Base-by-base conservation (phyloP, 2,797 vertebrate species). In the Takifugu ocellatus region DNA sequence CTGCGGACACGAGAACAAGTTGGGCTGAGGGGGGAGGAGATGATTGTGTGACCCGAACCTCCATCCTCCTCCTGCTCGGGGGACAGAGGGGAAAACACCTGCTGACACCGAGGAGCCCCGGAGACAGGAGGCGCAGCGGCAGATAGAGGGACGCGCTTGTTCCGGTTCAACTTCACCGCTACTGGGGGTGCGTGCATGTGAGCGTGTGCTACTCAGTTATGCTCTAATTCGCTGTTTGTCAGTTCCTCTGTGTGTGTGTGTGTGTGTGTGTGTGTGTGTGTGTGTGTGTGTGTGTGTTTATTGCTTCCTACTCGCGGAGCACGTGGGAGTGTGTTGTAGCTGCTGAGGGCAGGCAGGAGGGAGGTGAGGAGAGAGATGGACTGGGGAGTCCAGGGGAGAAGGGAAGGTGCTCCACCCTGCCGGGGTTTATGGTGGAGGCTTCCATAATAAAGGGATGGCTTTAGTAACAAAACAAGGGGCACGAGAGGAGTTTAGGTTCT, bases 281-380 rank as follows among this genome's bases (percentile, higher is more conserved):
- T 58, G 54, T 50, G 60, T 36, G 49, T 54, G 12, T 44, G 59
- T 17, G 27, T 33, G 43, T 59, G 61, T 82, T 49, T 75, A 49
- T 80, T 73, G 63, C 66, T 77, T 75, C 74, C 78, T 77, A 61
- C 63, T 66, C 11, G 51, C 43, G 1, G 49, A 61, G 58, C 83
- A 83, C 68, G 80, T 84, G 79, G 75, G 79, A 62, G 68, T 79
- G 78, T 75, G 78, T 73, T 71, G 59, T 24, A 77, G 69, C 69
- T 68, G 68, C 17, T 57, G 73, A 74, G 72, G 72, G 77, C 73
- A 68, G 75, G 61, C 31, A 51, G 52, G 49, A 68, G 43, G 33
- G 66, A 49, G 25, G 51, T 12, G 9, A 21, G 12, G 21, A 29
- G 27, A 29, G 26, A 31, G 17, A 33, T 42, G 24, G 24, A 26